phyloP scores from a whole-genome alignment of 2,888 invertebrate genomes.

The Oasisia sp. region DNA sequence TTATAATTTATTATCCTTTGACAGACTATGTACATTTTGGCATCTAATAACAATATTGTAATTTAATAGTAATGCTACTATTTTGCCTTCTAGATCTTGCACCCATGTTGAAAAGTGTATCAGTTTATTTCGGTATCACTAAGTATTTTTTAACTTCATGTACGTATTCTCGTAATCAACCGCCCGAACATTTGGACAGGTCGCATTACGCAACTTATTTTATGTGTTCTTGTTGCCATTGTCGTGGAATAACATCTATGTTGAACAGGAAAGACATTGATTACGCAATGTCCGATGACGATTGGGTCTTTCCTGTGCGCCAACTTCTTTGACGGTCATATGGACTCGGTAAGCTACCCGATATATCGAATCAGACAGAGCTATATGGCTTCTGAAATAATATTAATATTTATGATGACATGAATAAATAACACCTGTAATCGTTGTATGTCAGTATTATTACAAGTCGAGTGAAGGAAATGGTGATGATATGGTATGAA shows the following conservation, averaged over 20 bases:
- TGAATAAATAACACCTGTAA: neutral
- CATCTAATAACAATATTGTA: neutral
- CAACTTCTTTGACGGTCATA: neutral
- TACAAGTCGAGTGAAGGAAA: neutral
- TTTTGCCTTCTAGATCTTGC: no score
- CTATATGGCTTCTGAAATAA: neutral
- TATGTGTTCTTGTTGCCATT: neutral
- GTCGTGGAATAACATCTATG: neutral
- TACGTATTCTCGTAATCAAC: no score
- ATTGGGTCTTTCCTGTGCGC: neutral
- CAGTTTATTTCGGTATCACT: no score
- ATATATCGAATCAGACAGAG: neutral
- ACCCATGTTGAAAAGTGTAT: no score
- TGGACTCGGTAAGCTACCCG: neutral
- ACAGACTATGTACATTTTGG: neutral
- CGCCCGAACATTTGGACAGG: no score
- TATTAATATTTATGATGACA: neutral
- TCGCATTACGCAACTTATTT: no score
- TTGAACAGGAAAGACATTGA: neutral
- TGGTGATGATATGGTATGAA: neutral
- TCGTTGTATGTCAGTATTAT: neutral
- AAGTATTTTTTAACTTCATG: no score
- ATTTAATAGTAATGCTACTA: neutral
- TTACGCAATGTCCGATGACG: neutral
- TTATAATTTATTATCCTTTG: neutral